phyloP scores from a whole-genome alignment of 2,797 vertebrate species.

The Gobio occitaniae region DNA sequence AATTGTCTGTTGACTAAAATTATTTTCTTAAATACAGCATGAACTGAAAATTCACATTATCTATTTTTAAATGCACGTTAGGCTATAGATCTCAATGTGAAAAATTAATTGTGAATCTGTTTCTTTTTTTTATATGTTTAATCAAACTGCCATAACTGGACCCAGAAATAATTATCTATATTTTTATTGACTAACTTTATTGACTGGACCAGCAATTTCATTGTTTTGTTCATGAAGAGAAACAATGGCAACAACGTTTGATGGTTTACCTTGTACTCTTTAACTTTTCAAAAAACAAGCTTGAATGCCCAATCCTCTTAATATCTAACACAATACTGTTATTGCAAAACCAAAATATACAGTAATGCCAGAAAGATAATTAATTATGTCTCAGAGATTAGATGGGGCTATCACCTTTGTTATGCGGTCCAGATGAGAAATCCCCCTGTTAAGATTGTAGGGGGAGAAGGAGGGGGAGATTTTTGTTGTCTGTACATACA shows the following conservation, averaged over 20 bases:
- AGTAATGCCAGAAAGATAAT: constrained; percentile 6
- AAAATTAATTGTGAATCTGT: not conserved
- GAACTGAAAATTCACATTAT: not conserved
- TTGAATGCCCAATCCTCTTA: constrained; percentile 41
- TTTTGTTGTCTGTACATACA: not conserved
- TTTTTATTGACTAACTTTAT: constrained; percentile 3
- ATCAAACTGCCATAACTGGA: not conserved
- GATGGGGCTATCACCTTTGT: constrained; percentile 40
- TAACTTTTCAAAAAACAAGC: constrained; percentile 40
- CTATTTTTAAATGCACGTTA: not conserved
- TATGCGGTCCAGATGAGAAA: constrained; percentile 15
- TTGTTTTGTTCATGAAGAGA: not conserved
- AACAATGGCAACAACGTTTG: not conserved
- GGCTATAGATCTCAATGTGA: too few species aligned
- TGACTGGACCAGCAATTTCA: not conserved
- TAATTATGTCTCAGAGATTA: constrained; percentile 39
- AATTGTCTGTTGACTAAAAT: not conserved
- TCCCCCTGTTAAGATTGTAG: not conserved
- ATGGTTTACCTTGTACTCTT: constrained; percentile 18
- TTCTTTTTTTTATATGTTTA: not conserved
- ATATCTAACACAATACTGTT: constrained; percentile 17
- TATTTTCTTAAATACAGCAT: not conserved
- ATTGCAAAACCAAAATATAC: constrained; percentile 39
- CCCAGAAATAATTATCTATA: not conserved
- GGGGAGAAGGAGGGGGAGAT: not conserved